A percentile compares a stretch with the other conserved stretches of the same genome.
These are phyloP conservation scores for Drosophila neotestacea DNA, from an alignment of 2,888 invertebrate species.

Conservation along the genomic window DNA sequence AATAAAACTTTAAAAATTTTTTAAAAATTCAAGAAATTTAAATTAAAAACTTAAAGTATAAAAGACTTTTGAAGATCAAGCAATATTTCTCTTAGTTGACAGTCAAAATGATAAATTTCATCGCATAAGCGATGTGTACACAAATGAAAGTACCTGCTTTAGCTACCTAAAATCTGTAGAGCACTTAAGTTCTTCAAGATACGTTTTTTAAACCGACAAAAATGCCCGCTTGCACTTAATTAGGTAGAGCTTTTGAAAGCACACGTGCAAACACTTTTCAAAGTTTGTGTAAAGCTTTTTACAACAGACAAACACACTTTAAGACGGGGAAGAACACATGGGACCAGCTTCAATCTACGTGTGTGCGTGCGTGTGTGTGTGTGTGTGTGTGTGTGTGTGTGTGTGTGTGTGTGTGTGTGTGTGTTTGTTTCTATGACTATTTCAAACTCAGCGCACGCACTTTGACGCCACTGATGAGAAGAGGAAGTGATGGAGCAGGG, in stretches of 20 bases:
- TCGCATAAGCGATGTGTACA: conserved; percentile 7
- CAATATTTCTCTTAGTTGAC: neutral
- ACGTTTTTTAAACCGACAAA: neutral
- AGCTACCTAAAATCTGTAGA: conserved; percentile 8
- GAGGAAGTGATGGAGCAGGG: conserved; percentile 3
- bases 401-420: conserved; percentile 4
- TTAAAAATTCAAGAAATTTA: no score
- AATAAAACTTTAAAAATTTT: no score
- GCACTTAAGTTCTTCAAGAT: conserved; percentile 5
- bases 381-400: conserved; percentile 9
- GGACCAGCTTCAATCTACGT: neutral
- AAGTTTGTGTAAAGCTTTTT: conserved; percentile 27
- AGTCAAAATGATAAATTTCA: neutral
- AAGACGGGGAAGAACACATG: conserved; percentile 30
- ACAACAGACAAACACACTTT: neutral
- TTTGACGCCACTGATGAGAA: conserved; percentile 33
- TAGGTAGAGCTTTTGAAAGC: conserved; percentile 46
- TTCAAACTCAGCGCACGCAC: conserved; percentile 68
- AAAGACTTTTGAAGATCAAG: no score
- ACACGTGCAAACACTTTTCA: conserved; percentile 15
- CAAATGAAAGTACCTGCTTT: neutral
- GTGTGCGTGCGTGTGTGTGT: conserved; percentile 2
- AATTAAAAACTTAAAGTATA: no score
- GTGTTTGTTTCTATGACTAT: conserved; percentile 29
- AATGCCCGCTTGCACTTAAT: conserved; percentile 17